These are phyloP conservation scores for Parapristionchus giblindavisi DNA, from an alignment of 2,888 invertebrate genomes.

Conservation along the genomic window DNA sequence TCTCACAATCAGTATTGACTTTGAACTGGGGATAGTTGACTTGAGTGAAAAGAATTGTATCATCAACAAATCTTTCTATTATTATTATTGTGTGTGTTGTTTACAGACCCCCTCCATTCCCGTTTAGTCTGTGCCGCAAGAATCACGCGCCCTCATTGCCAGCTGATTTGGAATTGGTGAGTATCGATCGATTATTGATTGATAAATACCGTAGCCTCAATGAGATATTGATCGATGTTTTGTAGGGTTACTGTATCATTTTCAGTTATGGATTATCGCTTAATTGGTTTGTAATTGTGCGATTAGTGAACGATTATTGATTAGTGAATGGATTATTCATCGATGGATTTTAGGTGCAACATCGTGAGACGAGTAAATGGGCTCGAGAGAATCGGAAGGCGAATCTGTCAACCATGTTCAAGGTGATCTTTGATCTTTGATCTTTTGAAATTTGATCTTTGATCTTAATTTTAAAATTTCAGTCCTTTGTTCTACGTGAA, in stretches of 20 bases:
- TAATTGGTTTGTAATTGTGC: not conserved
- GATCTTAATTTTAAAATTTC: not conserved
- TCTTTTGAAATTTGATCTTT: not conserved
- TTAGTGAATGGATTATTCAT: not conserved
- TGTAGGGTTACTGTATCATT: not conserved
- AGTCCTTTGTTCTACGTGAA: constrained; percentile 43
- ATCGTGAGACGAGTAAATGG: constrained; percentile 66
- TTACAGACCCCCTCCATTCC: constrained; percentile 64
- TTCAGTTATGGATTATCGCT: not conserved
- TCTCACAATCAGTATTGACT: too few species aligned
- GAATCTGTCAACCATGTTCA: constrained; percentile 56
- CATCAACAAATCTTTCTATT: too few species aligned
- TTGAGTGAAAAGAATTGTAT: too few species aligned
- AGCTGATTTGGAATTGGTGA: constrained; percentile 66
- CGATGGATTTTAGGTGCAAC: constrained; percentile 46
- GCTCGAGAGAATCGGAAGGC: constrained; percentile 60
- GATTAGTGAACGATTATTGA: not conserved
- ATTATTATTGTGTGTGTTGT: too few species aligned
- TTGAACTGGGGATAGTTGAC: too few species aligned
- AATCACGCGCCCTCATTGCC: constrained; percentile 65
- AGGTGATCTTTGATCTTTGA: constrained; percentile 36
- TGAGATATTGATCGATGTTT: too few species aligned
- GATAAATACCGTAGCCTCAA: too few species aligned
- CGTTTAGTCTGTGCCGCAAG: constrained; percentile 64
- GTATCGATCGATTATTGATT: too few species aligned